These are phyloP conservation scores for Agrypnia vestita DNA, from an alignment of 1,140 invertebrate species.

Conservation along the genomic window DNA sequence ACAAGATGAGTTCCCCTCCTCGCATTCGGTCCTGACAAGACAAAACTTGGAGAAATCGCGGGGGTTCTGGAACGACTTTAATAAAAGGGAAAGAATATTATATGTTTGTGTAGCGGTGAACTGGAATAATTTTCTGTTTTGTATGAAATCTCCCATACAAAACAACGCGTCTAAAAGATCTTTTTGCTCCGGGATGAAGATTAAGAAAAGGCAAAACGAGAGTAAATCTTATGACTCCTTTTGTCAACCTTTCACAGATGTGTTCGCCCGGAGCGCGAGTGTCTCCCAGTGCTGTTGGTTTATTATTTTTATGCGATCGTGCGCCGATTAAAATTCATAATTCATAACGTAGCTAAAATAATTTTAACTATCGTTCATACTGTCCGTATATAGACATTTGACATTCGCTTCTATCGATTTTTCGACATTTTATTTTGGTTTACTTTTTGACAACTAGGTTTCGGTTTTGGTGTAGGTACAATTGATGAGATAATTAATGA, in stretches of 20 bases:
- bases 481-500: too few relatives aligned
- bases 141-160: background rate
- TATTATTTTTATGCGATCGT: conserved; percentile 17
- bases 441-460: too few relatives aligned
- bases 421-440: too few relatives aligned
- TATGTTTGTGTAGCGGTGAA: too few relatives aligned
- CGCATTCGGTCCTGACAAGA: background rate
- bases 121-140: too few relatives aligned
- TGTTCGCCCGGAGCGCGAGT: conserved; percentile 39
- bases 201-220: conserved; percentile 23
- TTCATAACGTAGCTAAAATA: too few relatives aligned
- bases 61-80: too few relatives aligned
- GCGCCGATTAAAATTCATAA: conserved; percentile 21
- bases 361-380: too few relatives aligned
- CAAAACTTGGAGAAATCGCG: background rate
- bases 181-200: background rate
- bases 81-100: too few relatives aligned
- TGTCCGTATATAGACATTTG: too few relatives aligned
- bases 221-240: conserved; percentile 39
- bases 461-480: too few relatives aligned
- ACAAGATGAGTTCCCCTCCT: conserved; percentile 24
- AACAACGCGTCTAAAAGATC: background rate
- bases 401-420: too few relatives aligned
- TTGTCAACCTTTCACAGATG: conserved; percentile 43
- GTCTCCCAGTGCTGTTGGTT: conserved; percentile 5